A percentile compares a stretch with the other conserved stretches of the same genome.
phyloP scores from a whole-genome alignment of 2,113 vertebrate species.

The Psittacara wagleri region DNA sequence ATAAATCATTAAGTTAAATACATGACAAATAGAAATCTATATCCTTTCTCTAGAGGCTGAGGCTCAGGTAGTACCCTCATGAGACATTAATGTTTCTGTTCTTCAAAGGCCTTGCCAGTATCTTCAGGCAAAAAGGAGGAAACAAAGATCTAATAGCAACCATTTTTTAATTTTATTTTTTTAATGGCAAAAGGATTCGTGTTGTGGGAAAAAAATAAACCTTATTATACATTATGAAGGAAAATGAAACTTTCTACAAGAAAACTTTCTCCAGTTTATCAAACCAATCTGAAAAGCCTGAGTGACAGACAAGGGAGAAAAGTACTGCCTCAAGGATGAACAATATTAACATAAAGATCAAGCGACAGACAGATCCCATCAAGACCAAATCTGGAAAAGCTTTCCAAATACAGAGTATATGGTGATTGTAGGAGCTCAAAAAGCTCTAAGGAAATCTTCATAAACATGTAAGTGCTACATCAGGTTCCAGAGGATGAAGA shows the following conservation, averaged over 20 bases:
- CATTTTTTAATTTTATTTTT: neutral
- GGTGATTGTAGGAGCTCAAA: neutral
- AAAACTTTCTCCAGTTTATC: neutral
- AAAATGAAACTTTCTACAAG: neutral
- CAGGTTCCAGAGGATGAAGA: neutral
- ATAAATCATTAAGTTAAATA: neutral
- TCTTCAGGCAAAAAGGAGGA: neutral
- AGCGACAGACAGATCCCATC: slow-evolving; percentile 20
- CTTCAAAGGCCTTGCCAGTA: neutral
- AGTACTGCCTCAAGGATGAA: neutral
- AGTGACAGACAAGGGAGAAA: neutral
- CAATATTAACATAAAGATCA: neutral
- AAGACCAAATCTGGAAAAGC: slow-evolving; percentile 3
- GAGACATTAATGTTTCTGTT: neutral
- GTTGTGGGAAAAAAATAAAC: neutral
- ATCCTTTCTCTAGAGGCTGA: neutral
- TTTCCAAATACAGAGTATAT: neutral
- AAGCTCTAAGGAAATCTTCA: slow-evolving; percentile 6
- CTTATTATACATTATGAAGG: neutral
- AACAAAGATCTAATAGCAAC: neutral
- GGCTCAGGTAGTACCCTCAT: neutral
- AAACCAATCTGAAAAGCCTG: neutral
- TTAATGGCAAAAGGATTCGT: neutral
- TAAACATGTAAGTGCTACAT: neutral
- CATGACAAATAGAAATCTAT: neutral